Base-by-base conservation (phyloP, 2,113 vertebrate genomes). In the Salvelinus alpinus region DNA sequence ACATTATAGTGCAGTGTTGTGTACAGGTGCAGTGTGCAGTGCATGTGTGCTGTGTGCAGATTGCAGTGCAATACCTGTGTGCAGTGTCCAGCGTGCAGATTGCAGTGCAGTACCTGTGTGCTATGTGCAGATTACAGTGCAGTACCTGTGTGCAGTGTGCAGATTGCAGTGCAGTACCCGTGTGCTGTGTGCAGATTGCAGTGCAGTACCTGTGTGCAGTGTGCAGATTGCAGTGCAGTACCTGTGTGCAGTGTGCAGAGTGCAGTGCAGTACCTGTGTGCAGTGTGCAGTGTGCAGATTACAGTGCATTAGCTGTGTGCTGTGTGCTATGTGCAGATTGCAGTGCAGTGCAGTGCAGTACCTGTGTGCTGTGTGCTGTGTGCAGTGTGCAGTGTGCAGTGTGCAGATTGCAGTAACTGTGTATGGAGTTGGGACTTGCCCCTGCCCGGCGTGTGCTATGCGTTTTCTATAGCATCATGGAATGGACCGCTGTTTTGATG, bases 401-500 rank as follows among this genome's bases (percentile, higher is more conserved):
- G 34, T 81, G 67, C 9, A 74, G 70, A 71, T 44, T 81, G 73
- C 29, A 69, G 80, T 85, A 82, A 20, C 66, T 74, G 72, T 86
- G 91, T 87, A 91, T 91, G 88, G 75, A 34, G 48, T 64, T 80
- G 34, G 66, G 20, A 71, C 64, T 69, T 70, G 72, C 25, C 64
- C 80, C 72, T 73, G 51, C 75, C 66, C 73, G 60, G 5, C 51
- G 4, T 54, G 51, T 54, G 14, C 14, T 54, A 54, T 54, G 51
- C 14, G 59, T 72, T 83, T 29, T 25, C 38, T 44, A 74, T 84
- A 75, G 87, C 86, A 87, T 79, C 67, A 27, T 89, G 83, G 83
- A 90, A 86, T 90, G 80, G 85, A 64, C 88, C 85, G 83, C 88
- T 91, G 87, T 83, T 71, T 75, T 79, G 62, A 87, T 24, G 59